Base-by-base conservation (phyloP, 2,888 invertebrate species). In the Eurytoma californica region DNA sequence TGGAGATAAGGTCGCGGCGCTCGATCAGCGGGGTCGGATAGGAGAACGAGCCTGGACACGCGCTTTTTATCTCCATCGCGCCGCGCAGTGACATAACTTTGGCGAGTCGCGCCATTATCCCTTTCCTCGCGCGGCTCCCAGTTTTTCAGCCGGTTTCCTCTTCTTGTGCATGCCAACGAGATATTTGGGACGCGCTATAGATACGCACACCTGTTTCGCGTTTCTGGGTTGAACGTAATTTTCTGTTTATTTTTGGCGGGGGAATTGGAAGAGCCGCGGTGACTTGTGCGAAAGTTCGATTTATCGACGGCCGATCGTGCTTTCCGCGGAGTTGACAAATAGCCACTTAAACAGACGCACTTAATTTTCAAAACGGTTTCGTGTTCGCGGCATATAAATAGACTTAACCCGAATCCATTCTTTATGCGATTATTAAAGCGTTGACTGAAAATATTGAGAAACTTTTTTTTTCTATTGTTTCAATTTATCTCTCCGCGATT, bases 61-160 rank as follows among this genome's bases (percentile, higher is more conserved):
- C 63, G 76, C 49, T 61, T 75, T 75, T 61, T 61, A 14, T 60
- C 28, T 2, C 60, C 1, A 9, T 2, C 28, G 5, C 70, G 14
- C 58, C 18, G 20, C 51, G 65, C 28, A 18, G 20, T 76, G 72
- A 73, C 72, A 73, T 65, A 73, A 73, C 72, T 63, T 58, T 20
- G 69, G 69, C 69, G 58, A 58, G 68, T 57, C 30, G 30, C 9
- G 20, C n/a, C 28, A 30, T 70, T 57, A 58, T 30, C 24, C 12
- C 57, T 13, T 16, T 58, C 12, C 20, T 68, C 55, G 12, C 2
- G 51, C n/a, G 5, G 14, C 14, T 2, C 39, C 39, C 39, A 39
- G 39, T 39, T 39, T 39, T 39, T 39, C 39, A 9, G 39, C 7
- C 5, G 39, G 9, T 39, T 39, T 39, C 9, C 39, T 7, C 39